Evolutionary conservation across 2,797 vertebrate species (phyloP), one percentile per base, ranked within the genome.

Genomic region (Cryptoblepharus egeriae): DNA sequence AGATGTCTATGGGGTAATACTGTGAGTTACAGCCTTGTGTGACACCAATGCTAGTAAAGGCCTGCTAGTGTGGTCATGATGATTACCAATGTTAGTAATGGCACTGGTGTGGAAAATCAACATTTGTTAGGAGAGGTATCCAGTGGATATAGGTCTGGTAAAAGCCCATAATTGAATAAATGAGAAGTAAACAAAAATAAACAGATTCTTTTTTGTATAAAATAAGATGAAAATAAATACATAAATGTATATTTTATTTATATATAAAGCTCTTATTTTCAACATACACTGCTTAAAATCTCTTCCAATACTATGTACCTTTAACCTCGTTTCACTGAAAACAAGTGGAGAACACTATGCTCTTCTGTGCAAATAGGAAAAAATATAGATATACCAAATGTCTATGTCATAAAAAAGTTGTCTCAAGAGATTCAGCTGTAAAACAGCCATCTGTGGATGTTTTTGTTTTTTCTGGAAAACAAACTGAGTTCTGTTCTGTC

Each of bases 301-400:
- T 93, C 79, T 91, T 94, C 67, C 61, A 4, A 95, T 92, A 91
- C 76, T 89, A 85, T 93, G 96, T 96, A 96, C 95, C 95, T 94
- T 91, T 90, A 67, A 82, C 87, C 88, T 80, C 83, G 88, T 93
- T 93, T 73, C 85, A 87, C 84, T 73, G 77, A 88, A 94, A 93
- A 95, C 91, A 92, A 87, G 91, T 88, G 94, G 92, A 93, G 90
- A 94, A 83, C 91, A 89, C 93, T 88, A 86, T 80, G 11, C 80
- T 89, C 93, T 83, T 83, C 68, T 96, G 97, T 98, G 97, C 97
- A 98, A 98, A 98, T 95, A 92, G 89, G 94, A 92, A 86, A 52
- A 52, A 52, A 52, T 16, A 93, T 93, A 95, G 95, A 93, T 95
- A 93, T 89, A 79, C 90, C 88, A 82, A 92, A 84, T 82, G 87